These are phyloP conservation scores for Pseudococcus viburni DNA, from an alignment of 2,888 invertebrate genomes.

Conservation along the genomic window DNA sequence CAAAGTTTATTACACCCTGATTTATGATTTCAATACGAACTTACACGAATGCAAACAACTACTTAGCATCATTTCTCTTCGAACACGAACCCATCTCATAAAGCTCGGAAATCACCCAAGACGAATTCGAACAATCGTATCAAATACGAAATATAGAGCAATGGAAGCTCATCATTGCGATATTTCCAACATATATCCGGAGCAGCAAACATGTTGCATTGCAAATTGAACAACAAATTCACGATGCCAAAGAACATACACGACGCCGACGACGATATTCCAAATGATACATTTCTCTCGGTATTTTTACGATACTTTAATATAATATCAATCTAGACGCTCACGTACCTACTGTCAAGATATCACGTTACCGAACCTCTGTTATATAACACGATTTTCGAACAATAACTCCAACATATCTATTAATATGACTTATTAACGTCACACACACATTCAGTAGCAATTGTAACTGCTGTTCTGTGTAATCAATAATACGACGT, in stretches of 20 bases:
- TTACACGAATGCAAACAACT: not conserved
- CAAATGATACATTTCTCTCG: constrained; percentile 13
- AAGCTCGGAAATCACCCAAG: not conserved
- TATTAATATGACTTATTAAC: constrained; percentile 43
- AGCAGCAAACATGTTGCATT: constrained; percentile 7
- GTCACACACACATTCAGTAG: constrained; percentile 28
- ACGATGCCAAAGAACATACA: not conserved
- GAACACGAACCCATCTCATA: not conserved
- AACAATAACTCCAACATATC: constrained; percentile 22
- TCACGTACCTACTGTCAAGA: constrained; percentile 44
- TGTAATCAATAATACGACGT: constrained; percentile 17
- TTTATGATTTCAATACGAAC: not conserved
- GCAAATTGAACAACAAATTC: not conserved
- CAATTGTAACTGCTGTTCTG: not conserved
- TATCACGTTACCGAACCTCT: constrained; percentile 26
- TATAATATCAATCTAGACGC: constrained; percentile 46
- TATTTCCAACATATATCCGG: not conserved
- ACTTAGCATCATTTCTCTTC: not conserved
- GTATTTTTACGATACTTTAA: constrained; percentile 50
- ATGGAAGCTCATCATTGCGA: constrained; percentile 28
- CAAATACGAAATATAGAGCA: not conserved
- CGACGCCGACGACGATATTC: not conserved
- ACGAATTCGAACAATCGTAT: constrained; percentile 15
- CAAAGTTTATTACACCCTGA: not conserved
- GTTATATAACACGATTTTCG: constrained; percentile 34